Conservation (phyloP, 2,797 vertebrate species). For the Gouania willdenowi region DNA sequence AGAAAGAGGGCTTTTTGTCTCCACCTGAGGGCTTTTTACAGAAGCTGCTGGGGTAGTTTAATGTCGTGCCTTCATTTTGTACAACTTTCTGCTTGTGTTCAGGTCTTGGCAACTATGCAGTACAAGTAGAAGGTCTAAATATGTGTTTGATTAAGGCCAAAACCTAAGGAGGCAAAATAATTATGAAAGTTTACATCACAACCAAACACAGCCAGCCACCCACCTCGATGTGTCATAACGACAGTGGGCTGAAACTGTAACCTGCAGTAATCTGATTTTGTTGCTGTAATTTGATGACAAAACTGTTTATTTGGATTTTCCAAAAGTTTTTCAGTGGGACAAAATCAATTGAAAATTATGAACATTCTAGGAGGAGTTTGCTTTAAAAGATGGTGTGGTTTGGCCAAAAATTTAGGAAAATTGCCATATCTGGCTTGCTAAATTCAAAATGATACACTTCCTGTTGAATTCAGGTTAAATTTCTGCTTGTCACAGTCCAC, state of each 20-base stretch:
- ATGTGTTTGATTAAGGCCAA: constrained; percentile 13
- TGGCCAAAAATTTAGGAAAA: no score
- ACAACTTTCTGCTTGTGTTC: constrained; percentile 6
- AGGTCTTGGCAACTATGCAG: constrained; percentile 6
- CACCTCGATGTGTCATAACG: constrained; percentile 3
- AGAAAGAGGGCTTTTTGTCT: constrained; percentile 27
- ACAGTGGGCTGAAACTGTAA: background rate
- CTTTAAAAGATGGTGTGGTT: no score
- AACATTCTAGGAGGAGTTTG: no score
- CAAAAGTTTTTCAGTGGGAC: no score
- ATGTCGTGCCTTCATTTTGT: constrained; percentile 14
- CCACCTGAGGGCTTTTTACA: constrained; percentile 27
- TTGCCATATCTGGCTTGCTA: no score
- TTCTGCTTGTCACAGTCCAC: no score
- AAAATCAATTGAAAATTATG: no score
- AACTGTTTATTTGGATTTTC: no score
- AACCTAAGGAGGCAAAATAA: constrained; percentile 6
- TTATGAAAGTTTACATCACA: constrained; percentile 19
- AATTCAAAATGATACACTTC: no score
- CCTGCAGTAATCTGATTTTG: constrained; percentile 11
- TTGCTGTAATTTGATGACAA: no score
- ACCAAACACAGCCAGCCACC: constrained; percentile 11
- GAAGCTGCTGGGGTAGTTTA: constrained; percentile 15
- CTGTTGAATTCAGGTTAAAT: no score
- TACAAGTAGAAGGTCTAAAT: background rate